Evolutionary conservation across 2,113 vertebrate species (phyloP), one percentile per base, ranked within the genome.

Genomic region (Okapia johnstoni): DNA sequence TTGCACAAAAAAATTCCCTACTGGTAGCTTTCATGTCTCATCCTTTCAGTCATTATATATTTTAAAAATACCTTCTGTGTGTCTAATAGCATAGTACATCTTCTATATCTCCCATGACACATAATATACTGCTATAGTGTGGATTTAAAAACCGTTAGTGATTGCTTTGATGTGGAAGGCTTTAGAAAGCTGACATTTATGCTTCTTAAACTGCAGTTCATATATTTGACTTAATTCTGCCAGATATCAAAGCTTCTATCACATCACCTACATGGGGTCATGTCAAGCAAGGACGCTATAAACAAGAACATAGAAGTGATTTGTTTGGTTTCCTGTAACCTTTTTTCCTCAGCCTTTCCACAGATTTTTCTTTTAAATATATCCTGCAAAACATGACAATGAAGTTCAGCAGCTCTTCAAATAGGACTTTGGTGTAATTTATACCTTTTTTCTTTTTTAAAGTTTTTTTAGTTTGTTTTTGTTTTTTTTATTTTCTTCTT

Each of bases 191-290:
- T 97, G 80, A 85, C 26, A 54, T 92, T 96, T 86, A 57, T 88
- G 57, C 33, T 90, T 70, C n/a, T 88, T 96, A 85, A 97, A 92
- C 25, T 33, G 17, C n/a, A 36, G 40, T 88, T 97, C 26, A 57
- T 93, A 55, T 30, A 66, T 90, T 97, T 97, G 79, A 94, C 63
- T 96, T 96, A 96, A 96, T 97, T 93, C 61, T 97, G 87, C 48
- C 58, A 92, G 54, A 90, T 96, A 96, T 89, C 73, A 93, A 90
- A 97, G 40, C 11, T 76, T 94, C 48, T 80, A 9, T 93, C 76
- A 50, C 23, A 93, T 81, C 58, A 93, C 52, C 79, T 96, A 80
- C 28, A 17, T 80, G 84, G 85, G 25, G 25, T 96, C 94, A 89
- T 86, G 66, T 89, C 95, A 96, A 66, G 17, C 48, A 81, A 58